Evolutionary conservation across 2,113 vertebrate genomes (phyloP).

Genomic region (Hyaena hyaena): DNA sequence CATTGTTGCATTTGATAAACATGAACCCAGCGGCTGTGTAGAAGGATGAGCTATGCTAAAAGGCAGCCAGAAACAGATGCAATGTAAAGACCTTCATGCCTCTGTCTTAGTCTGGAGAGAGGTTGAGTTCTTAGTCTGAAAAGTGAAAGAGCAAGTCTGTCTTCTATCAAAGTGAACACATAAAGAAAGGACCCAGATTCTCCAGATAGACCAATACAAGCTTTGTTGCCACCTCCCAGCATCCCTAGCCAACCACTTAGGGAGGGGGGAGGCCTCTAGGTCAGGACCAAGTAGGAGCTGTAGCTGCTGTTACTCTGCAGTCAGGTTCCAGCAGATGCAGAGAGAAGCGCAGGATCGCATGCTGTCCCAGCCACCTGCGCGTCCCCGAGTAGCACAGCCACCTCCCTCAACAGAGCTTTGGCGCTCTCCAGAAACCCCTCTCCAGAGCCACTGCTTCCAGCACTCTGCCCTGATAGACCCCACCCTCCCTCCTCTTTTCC

Average conservation of each 20-base stretch:
- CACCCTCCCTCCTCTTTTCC: neutral
- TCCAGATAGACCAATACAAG: neutral
- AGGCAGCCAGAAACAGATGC: neutral
- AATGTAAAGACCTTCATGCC: neutral
- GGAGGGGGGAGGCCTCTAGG: neutral
- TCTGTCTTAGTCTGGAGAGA: neutral
- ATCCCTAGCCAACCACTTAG: neutral
- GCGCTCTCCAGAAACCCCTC: neutral
- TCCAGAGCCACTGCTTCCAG: too few relatives aligned
- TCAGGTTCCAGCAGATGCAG: fast-evolving
- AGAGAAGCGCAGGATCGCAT: neutral
- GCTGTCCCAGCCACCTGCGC: neutral
- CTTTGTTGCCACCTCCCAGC: fast-evolving
- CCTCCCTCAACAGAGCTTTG: neutral
- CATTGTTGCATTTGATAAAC: neutral
- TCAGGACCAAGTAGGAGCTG: neutral
- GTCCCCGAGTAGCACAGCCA: neutral
- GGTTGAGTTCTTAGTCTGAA: neutral
- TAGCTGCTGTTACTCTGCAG: neutral
- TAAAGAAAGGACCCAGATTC: neutral
- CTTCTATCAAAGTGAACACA: neutral
- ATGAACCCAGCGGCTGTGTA: neutral
- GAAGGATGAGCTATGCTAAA: neutral
- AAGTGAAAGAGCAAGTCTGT: neutral
- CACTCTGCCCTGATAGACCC: neutral